phyloP scores from a whole-genome alignment of 2,113 vertebrate species.

The Myotis yumanensis region DNA sequence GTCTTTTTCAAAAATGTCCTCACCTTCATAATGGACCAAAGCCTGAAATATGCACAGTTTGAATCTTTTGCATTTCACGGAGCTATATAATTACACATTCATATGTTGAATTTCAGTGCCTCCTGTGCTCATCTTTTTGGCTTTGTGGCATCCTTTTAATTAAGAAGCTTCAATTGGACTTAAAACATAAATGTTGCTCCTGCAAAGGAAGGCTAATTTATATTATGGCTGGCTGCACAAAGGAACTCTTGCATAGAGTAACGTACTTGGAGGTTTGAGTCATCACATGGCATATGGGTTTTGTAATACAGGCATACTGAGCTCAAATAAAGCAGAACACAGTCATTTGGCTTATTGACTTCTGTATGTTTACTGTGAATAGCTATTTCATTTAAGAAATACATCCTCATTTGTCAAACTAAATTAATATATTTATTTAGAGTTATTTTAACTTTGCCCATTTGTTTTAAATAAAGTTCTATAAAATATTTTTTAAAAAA shows the following conservation, averaged over 20 bases:
- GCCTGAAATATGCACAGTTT: not conserved
- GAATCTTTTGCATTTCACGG: not conserved
- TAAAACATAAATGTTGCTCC: not conserved
- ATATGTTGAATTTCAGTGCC: not conserved
- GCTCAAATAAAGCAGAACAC: not conserved
- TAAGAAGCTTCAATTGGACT: not conserved
- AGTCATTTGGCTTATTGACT: not conserved
- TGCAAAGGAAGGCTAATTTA: not conserved
- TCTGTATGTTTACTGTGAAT: not conserved
- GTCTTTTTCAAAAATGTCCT: not conserved
- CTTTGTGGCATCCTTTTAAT: slow-evolving; percentile 8
- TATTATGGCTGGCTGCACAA: not conserved
- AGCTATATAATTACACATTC: not conserved
- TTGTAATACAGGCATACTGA: not conserved
- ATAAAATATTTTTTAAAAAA: not conserved
- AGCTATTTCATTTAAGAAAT: not conserved
- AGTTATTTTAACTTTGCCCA: not conserved
- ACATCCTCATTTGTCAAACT: not conserved
- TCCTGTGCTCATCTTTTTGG: not conserved
- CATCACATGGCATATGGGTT: not conserved
- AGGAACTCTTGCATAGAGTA: not conserved
- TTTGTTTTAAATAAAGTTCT: not conserved
- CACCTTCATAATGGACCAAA: not conserved
- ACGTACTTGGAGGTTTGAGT: not conserved
- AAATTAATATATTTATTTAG: slow-evolving; percentile 32